phyloP scores from a whole-genome alignment of 64 coral and sea anemone species.

The Montipora cactus region DNA sequence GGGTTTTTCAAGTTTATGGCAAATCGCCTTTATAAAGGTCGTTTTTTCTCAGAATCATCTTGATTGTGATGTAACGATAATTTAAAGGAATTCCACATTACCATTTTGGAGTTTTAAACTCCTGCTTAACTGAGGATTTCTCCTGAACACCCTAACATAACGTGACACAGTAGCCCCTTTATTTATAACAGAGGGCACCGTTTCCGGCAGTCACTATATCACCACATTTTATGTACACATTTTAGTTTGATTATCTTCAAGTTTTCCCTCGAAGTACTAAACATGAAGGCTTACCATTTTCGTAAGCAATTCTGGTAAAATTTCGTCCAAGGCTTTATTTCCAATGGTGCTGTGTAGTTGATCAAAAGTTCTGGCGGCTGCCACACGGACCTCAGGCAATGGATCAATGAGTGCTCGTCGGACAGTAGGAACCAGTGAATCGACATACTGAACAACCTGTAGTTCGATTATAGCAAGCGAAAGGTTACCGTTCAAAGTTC shows the following conservation, averaged over 20 bases:
- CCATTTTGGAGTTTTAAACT: no score
- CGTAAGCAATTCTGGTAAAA: constrained; percentile 76
- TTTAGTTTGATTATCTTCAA: not conserved
- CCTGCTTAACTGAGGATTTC: no score
- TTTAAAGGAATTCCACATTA: no score
- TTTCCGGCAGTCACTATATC: no score
- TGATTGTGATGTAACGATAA: no score
- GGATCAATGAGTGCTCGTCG: constrained; percentile 89
- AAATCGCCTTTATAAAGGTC: no score
- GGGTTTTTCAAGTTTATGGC: no score
- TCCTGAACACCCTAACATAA: no score
- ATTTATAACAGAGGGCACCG: no score
- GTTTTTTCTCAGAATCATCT: no score
- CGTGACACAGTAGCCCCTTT: no score
- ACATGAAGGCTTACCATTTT: constrained; percentile 75
- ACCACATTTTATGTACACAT: not conserved
- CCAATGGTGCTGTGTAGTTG: constrained; percentile 94
- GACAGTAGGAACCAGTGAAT: constrained; percentile 92
- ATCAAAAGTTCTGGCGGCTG: constrained; percentile 93
- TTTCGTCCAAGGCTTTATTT: constrained; percentile 88
- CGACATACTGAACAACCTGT: constrained; percentile 88
- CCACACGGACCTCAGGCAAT: constrained; percentile 75
- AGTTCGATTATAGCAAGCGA: not conserved
- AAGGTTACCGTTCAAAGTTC: not conserved
- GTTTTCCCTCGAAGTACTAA: not conserved